Percentiles rank a stretch among this genome's conserved stretches.
Conservation (phyloP, 2,888 invertebrate species). For the Pristionchus arcanus region DNA sequence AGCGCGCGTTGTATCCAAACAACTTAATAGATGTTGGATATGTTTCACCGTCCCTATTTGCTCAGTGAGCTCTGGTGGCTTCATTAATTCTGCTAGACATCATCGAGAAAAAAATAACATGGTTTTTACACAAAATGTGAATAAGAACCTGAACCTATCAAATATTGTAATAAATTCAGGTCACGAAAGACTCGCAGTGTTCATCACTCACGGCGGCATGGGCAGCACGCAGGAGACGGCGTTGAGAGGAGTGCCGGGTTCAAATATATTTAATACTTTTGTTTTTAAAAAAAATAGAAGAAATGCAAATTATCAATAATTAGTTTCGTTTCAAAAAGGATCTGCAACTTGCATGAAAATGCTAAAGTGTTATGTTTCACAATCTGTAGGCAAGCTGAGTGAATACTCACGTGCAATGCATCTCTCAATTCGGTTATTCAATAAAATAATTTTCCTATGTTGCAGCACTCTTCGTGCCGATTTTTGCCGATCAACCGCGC, state of each 20-base stretch:
- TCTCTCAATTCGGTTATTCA: not conserved
- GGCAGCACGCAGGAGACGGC: conserved; percentile 43
- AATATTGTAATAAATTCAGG: not conserved
- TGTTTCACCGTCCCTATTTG: no score
- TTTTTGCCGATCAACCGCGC: conserved; percentile 31
- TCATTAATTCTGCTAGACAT: no score
- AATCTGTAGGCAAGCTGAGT: not conserved
- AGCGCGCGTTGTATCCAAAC: no score
- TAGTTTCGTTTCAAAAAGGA: no score
- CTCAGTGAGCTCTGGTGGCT: no score
- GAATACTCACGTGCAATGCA: not conserved
- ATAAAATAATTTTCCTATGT: not conserved
- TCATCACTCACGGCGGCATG: conserved; percentile 42
- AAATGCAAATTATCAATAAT: not conserved
- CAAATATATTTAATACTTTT: no score
- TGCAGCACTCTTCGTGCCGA: not conserved
- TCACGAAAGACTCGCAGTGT: not conserved
- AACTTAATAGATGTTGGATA: no score
- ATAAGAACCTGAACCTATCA: not conserved
- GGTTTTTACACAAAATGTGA: no score
- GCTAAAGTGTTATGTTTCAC: not conserved
- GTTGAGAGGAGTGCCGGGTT: not conserved
- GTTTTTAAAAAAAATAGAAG: not conserved
- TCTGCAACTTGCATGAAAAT: no score
- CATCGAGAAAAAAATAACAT: no score